Evolutionary conservation across 2,113 vertebrate genomes (phyloP).

Genomic region (Calonectris borealis): DNA sequence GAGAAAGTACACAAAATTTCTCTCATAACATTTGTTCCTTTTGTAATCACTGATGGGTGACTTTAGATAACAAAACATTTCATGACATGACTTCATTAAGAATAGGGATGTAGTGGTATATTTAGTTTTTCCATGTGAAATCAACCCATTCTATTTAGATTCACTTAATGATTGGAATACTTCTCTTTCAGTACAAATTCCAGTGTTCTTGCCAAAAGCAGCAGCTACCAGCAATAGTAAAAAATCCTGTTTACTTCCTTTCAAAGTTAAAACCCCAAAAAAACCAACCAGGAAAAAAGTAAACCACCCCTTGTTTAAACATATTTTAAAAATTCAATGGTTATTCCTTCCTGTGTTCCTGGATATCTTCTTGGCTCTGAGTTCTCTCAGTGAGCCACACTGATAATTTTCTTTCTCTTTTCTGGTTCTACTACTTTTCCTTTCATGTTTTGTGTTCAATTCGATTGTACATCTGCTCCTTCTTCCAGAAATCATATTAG

Average conservation of each 20-base stretch:
- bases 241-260: background rate
- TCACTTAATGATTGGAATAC: background rate
- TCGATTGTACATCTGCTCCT: background rate
- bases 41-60: background rate
- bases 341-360: background rate
- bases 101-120: background rate
- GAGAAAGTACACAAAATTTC: background rate
- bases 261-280: background rate
- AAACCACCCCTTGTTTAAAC: background rate
- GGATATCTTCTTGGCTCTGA: background rate
- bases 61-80: background rate
- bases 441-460: background rate
- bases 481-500: background rate
- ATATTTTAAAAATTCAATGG: background rate
- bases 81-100: background rate
- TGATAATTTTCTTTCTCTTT: background rate
- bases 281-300: background rate
- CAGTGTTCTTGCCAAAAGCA: background rate
- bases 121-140: background rate
- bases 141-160: background rate
- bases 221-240: background rate
- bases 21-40: background rate
- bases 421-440: background rate
- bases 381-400: background rate
- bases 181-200: background rate